These are phyloP conservation scores for Aleadryas rufinucha DNA, from an alignment of 2,113 vertebrate species.

Conservation along the genomic window DNA sequence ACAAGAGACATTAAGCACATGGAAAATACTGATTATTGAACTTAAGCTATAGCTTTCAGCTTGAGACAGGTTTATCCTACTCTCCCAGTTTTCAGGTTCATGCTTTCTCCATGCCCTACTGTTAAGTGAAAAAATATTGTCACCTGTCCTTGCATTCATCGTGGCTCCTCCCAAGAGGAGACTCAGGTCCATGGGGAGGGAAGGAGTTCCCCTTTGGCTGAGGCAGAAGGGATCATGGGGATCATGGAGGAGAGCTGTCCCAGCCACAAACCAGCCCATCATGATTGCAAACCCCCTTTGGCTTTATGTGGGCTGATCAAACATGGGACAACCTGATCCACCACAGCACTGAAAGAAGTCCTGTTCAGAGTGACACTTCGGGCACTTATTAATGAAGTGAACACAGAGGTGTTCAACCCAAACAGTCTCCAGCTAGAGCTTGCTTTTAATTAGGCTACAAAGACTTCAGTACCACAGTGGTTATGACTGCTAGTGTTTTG, in stretches of 20 bases:
- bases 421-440: neutral
- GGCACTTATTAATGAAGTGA: neutral
- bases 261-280: neutral
- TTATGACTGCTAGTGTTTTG: neutral
- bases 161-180: fast-evolving
- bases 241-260: neutral
- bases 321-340: neutral
- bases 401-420: neutral
- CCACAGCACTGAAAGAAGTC: neutral
- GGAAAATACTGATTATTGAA: neutral
- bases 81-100: neutral
- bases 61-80: neutral
- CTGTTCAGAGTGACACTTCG: neutral
- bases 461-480: neutral
- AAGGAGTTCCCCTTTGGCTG: fast-evolving
- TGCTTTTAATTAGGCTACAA: neutral
- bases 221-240: neutral
- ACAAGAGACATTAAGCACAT: neutral
- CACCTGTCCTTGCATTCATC: neutral
- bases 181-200: fast-evolving
- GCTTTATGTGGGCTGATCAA: neutral
- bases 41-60: neutral
- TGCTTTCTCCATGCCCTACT: neutral
- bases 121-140: neutral
- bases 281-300: fast-evolving